Conservation (phyloP, 2,888 invertebrate species). For the Aphrophora alni region DNA sequence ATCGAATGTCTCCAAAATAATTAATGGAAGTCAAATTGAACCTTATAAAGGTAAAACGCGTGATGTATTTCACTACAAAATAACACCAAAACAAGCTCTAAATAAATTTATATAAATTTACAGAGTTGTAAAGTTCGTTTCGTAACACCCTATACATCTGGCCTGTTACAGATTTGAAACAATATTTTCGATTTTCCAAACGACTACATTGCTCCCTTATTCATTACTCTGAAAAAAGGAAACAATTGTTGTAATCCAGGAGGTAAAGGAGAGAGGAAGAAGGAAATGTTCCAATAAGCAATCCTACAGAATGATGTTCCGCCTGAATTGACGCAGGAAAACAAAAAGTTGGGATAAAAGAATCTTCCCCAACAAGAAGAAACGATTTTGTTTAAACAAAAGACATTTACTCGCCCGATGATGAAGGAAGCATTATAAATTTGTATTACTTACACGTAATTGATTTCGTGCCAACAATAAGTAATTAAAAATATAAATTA, state of each 20-base stretch:
- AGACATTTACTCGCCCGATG: not conserved
- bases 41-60: too few relatives aligned
- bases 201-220: not conserved
- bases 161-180: not conserved
- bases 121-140: too few relatives aligned
- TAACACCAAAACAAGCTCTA: too few relatives aligned
- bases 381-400: not conserved
- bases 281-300: not conserved
- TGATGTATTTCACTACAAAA: too few relatives aligned
- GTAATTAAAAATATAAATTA: slow-evolving; percentile 5
- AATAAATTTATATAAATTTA: too few relatives aligned
- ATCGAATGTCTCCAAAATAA: too few relatives aligned
- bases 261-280: not conserved
- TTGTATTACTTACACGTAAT: not conserved
- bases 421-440: not conserved
- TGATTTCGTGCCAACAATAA: not conserved
- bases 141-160: too few relatives aligned
- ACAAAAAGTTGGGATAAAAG: not conserved
- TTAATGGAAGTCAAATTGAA: too few relatives aligned
- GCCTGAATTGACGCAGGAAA: not conserved
- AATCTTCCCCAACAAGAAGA: not conserved
- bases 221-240: not conserved
- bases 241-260: not conserved
- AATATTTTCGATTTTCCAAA: not conserved
- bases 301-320: not conserved